Evolutionary conservation across 2,113 vertebrate species (phyloP).

Genomic region (Nothoprocta perdicaria): DNA sequence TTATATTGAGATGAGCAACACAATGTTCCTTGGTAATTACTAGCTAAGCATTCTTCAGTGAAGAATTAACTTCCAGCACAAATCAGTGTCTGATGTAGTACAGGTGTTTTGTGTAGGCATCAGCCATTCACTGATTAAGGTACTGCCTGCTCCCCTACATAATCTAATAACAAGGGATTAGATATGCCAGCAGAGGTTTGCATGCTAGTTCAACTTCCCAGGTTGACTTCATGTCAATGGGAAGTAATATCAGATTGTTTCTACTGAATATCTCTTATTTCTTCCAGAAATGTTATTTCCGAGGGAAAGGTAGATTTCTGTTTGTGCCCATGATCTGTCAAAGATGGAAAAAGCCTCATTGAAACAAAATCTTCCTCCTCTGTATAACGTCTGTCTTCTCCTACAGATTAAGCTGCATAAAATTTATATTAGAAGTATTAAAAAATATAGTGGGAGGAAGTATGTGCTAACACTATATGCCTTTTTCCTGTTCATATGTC

Average conservation of each 20-base stretch:
- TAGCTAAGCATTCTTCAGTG: not conserved
- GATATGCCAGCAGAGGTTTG: not conserved
- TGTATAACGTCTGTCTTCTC: rapidly evolving
- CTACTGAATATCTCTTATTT: not conserved
- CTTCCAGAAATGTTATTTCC: not conserved
- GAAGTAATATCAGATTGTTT: not conserved
- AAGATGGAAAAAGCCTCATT: rapidly evolving
- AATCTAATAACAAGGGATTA: not conserved
- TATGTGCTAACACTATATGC: rapidly evolving
- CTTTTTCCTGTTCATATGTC: not conserved
- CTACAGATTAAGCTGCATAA: not conserved
- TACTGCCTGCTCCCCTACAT: not conserved
- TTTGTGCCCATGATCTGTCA: not conserved
- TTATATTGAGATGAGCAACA: not conserved
- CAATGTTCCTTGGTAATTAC: not conserved
- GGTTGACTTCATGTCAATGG: not conserved
- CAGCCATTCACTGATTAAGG: not conserved
- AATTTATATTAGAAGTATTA: not conserved
- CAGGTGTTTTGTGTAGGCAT: not conserved
- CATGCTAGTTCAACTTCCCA: not conserved
- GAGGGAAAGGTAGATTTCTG: not conserved
- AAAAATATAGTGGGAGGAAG: not conserved
- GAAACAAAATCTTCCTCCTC: rapidly evolving
- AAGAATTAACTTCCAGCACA: not conserved
- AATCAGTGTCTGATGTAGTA: rapidly evolving